Evolutionary conservation across 2,888 invertebrate genomes (phyloP), one percentile per base, ranked within the genome.

Genomic region (Pemphredon lugubris): DNA sequence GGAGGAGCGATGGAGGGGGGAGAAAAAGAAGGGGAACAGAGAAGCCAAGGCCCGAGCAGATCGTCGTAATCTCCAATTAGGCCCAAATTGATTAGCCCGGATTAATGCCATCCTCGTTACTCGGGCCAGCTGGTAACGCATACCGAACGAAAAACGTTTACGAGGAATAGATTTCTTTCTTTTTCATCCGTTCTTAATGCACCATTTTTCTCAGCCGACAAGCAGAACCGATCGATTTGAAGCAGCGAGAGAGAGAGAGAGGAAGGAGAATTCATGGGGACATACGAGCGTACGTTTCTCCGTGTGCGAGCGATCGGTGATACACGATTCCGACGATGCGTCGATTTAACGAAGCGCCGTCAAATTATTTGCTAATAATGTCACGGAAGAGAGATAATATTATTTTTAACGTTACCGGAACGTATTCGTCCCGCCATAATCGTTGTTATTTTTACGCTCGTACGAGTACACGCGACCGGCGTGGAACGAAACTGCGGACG

Each of bases 31-130:
- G 26, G 26, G 34, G 51, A 30, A 45, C n/a, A n/a, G 32, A 37
- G 23, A 20, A 72, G 71, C 51, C 71, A 68, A 21, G 48, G 40
- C 73, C 58, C 58, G 63, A 59, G 73, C 75, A 66, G 74, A 79
- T 82, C 77, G 73, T 77, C 75, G 84, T 87, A 86, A 88, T 88
- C 88, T 84, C 86, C 86, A 88, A 88, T 88, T 88, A 88, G 87
- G 84, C 82, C 79, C 76, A 86, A 88, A 88, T 88, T 88, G 88
- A 88, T 88, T 88, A 86, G 83, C 83, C 55, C 73, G 84, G 85
- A 88, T 88, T 87, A 88, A 85, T 83, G 79, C 40, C 42, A 13
- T 42, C 70, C 63, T 73, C 65, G 63, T 79, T 59, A 59, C 63
- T 37, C 20, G 58, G 11, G 32, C 40, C 20, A 37, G 23, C 42